Evolutionary conservation across 2,113 vertebrate species (phyloP).

Genomic region (Sardina pilchardus): DNA sequence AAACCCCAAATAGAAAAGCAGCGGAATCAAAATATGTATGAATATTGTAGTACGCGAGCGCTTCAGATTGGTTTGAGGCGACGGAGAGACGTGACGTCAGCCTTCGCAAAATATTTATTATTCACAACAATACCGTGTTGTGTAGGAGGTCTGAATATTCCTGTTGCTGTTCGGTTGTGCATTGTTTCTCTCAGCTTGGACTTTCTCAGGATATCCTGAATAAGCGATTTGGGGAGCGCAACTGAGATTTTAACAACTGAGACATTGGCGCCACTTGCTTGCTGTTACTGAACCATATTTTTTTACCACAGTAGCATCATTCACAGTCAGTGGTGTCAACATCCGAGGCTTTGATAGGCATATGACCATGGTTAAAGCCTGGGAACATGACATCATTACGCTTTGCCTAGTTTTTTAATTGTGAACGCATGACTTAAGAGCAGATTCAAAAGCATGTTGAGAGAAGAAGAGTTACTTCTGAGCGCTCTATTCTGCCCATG

Average conservation of each 20-base stretch:
- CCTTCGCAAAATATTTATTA: background rate
- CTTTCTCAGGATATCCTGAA: background rate
- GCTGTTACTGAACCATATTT: background rate
- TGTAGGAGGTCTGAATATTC: background rate
- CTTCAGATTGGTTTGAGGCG: background rate
- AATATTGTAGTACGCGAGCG: background rate
- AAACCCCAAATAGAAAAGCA: background rate
- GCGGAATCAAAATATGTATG: background rate
- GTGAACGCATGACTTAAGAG: constrained; percentile 69
- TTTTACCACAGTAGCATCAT: background rate
- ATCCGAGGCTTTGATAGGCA: constrained; percentile 18
- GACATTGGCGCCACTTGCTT: background rate
- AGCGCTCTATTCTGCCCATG: background rate
- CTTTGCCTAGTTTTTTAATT: constrained; percentile 23
- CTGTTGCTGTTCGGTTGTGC: background rate
- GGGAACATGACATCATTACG: constrained; percentile 31
- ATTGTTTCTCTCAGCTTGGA: background rate
- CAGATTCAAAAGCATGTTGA: background rate
- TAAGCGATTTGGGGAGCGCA: background rate
- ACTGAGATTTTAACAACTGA: background rate
- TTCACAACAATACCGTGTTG: background rate
- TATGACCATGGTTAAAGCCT: constrained; percentile 25
- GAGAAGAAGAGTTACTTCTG: background rate
- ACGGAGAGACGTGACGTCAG: background rate
- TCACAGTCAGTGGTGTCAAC: background rate